Conservation (phyloP, 2,888 invertebrate species). For the Sicus ferrugineus region DNA sequence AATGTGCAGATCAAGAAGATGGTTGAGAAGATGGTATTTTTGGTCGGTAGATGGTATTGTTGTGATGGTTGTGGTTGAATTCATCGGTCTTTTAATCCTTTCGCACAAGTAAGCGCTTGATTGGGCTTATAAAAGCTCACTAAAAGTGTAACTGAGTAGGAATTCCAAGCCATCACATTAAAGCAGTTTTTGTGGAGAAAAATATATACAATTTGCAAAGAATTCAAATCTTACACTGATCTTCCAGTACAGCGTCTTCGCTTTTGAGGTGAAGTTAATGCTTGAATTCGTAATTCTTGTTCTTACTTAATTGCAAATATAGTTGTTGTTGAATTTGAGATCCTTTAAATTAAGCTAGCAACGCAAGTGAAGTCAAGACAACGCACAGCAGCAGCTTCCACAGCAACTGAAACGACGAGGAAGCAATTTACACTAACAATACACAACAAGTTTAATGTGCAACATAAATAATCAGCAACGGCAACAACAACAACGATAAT, state of each 20-base stretch:
- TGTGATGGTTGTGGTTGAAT: background rate
- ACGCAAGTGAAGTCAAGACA: too few species aligned
- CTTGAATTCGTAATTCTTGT: too few species aligned
- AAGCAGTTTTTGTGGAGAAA: too few species aligned
- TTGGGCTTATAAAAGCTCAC: background rate
- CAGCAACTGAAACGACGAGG: too few species aligned
- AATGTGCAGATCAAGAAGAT: background rate
- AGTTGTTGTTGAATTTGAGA: too few species aligned
- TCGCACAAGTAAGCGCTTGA: background rate
- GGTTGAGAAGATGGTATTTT: background rate
- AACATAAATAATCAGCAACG: background rate
- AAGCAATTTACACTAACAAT: background rate
- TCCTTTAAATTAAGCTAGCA: constrained; percentile 18
- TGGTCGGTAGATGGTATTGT: background rate
- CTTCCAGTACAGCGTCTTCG: too few species aligned
- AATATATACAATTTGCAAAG: too few species aligned
- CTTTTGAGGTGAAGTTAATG: too few species aligned
- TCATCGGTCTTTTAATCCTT: background rate
- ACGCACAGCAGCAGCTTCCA: background rate
- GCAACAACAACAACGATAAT: constrained; percentile 2
- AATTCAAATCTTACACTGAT: too few species aligned
- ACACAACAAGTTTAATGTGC: background rate
- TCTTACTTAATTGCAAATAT: too few species aligned
- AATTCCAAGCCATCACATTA: too few species aligned
- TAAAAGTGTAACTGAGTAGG: background rate